Evolutionary conservation across 2,888 invertebrate species (phyloP).

Genomic region (Phalangium opilio): DNA sequence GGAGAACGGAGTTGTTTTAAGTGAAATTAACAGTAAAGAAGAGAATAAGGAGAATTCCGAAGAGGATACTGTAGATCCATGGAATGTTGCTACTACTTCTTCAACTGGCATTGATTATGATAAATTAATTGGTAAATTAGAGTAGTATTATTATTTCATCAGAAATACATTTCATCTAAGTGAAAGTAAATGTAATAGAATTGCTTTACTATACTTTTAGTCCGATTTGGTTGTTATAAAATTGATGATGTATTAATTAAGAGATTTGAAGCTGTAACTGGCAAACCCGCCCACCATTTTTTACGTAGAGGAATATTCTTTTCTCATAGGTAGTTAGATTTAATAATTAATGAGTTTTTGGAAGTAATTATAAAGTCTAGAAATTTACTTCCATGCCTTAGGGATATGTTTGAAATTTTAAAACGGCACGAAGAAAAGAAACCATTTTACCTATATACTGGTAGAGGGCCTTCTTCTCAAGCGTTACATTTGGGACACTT

Average conservation of each 20-base stretch:
- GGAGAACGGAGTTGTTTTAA: too few relatives aligned
- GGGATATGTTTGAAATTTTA: slow-evolving; percentile 74
- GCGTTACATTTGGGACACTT: slow-evolving; percentile 95
- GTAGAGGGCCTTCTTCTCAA: slow-evolving; percentile 89
- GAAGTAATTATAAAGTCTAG: too few relatives aligned
- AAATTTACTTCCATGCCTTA: too few relatives aligned
- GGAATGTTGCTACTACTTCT: slow-evolving; percentile 76
- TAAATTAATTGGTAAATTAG: slow-evolving; percentile 80
- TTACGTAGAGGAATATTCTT: slow-evolving; percentile 87
- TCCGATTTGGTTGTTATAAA: slow-evolving; percentile 80
- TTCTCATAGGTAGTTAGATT: slow-evolving; percentile 57
- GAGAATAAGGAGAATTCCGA: slow-evolving; percentile 24
- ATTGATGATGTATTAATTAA: slow-evolving; percentile 64
- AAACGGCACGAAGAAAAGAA: slow-evolving; percentile 72
- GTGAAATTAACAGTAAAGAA: too few relatives aligned
- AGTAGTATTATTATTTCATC: background rate
- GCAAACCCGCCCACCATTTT: slow-evolving; percentile 72
- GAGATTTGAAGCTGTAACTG: slow-evolving; percentile 73
- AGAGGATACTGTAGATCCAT: slow-evolving; percentile 82
- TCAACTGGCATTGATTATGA: slow-evolving; percentile 93
- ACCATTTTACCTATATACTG: slow-evolving; percentile 93
- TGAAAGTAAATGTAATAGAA: too few relatives aligned
- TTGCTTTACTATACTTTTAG: slow-evolving; percentile 48
- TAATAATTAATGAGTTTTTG: background rate
- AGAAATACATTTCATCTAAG: too few relatives aligned